Conservation (phyloP, 2,797 vertebrate genomes). For the Crenichthys baileyi region DNA sequence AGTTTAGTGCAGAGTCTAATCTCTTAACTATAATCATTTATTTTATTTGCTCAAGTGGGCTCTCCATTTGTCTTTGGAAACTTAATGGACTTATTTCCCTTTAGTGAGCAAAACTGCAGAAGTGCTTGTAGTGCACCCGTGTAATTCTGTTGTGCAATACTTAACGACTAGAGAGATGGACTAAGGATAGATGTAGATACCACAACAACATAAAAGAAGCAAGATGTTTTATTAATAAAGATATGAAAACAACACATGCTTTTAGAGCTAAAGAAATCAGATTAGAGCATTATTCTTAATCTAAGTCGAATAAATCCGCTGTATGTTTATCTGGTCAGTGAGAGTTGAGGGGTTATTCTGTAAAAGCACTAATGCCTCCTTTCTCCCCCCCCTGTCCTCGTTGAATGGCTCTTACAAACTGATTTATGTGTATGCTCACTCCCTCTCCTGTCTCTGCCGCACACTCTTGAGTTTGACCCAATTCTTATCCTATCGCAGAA, state of each 20-base stretch:
- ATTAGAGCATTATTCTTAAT: constrained; percentile 23
- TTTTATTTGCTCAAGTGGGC: constrained; percentile 19
- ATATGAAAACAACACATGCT: constrained; percentile 5
- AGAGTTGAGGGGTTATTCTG: constrained; percentile 55
- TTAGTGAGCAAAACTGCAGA: constrained; percentile 14
- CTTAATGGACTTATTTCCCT: constrained; percentile 31
- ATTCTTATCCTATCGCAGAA: constrained; percentile 64
- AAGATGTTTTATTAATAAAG: background rate
- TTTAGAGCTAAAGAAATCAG: constrained; percentile 23
- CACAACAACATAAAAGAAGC: constrained; percentile 2
- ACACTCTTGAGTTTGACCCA: constrained; percentile 77
- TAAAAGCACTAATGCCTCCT: constrained; percentile 54
- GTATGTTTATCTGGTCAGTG: constrained; percentile 30
- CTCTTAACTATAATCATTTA: constrained; percentile 33
- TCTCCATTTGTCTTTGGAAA: constrained; percentile 41
- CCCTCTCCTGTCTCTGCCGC: constrained; percentile 57
- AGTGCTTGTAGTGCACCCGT: background rate
- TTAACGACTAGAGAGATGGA: background rate
- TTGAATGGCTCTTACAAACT: constrained; percentile 59
- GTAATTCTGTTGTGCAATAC: constrained; percentile 1
- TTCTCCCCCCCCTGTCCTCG: constrained; percentile 23
- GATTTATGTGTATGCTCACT: constrained; percentile 42
- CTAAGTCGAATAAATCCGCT: constrained; percentile 24
- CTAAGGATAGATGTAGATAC: background rate
- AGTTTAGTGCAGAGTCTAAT: constrained; percentile 17